These are phyloP conservation scores for Acanthiza pusilla DNA, from an alignment of 2,797 vertebrate species.

Conservation along the genomic window DNA sequence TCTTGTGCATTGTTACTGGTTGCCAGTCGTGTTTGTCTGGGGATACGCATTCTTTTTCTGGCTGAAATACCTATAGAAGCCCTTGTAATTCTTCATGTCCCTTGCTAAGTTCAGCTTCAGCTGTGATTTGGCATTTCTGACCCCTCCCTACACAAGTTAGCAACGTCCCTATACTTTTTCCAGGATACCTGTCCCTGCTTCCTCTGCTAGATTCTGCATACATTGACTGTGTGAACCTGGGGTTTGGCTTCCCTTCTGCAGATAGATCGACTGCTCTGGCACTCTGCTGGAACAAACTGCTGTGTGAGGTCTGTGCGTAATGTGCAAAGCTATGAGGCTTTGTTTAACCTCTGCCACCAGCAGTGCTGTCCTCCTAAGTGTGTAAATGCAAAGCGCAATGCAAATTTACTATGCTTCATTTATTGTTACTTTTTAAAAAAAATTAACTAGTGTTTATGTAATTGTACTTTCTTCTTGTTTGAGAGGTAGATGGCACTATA, in stretches of 20 bases:
- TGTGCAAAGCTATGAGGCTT: neutral
- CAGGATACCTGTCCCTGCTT: neutral
- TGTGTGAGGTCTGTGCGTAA: neutral
- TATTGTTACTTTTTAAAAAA: neutral
- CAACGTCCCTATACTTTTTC: neutral
- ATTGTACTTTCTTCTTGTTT: neutral
- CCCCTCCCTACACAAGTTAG: accelerated
- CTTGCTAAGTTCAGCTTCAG: neutral
- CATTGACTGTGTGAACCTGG: neutral
- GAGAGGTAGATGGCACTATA: slow-evolving; percentile 24
- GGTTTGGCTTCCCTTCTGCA: neutral
- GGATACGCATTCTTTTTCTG: neutral
- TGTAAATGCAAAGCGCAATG: neutral
- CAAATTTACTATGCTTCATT: neutral
- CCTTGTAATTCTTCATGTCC: neutral
- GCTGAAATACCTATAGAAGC: neutral
- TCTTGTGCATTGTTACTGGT: neutral
- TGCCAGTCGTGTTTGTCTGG: accelerated
- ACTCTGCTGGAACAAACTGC: neutral
- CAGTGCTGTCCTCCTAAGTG: neutral
- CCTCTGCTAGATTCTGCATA: neutral
- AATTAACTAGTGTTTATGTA: neutral
- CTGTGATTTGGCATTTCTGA: neutral
- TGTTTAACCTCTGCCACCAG: neutral
- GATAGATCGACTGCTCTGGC: neutral